Base-by-base conservation (phyloP, 2,797 vertebrate species). In the Sebastes jordani region DNA sequence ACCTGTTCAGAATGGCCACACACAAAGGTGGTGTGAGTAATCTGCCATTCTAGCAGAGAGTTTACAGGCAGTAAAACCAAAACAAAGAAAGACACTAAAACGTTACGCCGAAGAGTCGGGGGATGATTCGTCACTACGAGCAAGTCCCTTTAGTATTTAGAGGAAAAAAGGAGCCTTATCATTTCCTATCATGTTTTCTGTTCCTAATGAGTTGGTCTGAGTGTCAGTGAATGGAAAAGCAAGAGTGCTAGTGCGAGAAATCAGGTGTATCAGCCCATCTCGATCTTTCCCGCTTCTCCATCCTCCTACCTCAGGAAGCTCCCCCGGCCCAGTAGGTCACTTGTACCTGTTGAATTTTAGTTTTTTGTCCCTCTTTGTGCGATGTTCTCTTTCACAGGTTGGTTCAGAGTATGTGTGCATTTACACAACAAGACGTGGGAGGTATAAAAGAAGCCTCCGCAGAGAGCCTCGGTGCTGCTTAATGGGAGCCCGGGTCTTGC, bases 391-490 rank as follows among this genome's bases (percentile, higher is more conserved):
- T 94, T 93, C 88, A 91, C 87, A 78, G 71, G 67, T 89, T 66
- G 72, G 56, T 91, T 91, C 86, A 91, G 86, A 89, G 86, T 93
- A 93, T 93, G 87, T 88, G 87, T 92, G 87, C 92, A 93, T 95
- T 96, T 92, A 92, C 95, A 95, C 94, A 95, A 95, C 91, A 94
- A 95, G 94, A 88, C 87, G 81, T 91, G 82, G 81, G 89, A 90
- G 92, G 91, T 93, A 93, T 93, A 95, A 95, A 93, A 86, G 90
- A 92, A 88, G 88, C 86, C 90, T 94, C 91, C 87, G 22, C 80
- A 90, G 92, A 94, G 92, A 93, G 80, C 84, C 82, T 86, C 13
- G 3, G 78, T 83, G 74, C 90, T 94, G 89, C 91, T 95, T 94
- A 95, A 95, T 94, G 93, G 93, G 91, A 92, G 89, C 89, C 89